phyloP scores from a whole-genome alignment of 2,888 invertebrate genomes.

The Drosophila kuntzei region DNA sequence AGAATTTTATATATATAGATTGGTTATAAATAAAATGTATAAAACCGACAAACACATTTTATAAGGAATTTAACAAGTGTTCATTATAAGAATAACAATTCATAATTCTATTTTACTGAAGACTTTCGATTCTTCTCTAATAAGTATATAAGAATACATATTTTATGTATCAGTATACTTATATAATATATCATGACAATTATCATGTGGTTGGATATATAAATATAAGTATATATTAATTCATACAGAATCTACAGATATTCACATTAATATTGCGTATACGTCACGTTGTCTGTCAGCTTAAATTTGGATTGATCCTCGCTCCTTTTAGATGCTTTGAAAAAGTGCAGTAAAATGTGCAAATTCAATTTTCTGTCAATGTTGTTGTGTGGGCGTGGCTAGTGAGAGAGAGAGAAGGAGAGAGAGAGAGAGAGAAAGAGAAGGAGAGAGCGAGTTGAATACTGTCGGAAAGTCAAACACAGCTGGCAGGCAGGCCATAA shows the following conservation, averaged over 20 bases:
- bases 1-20: no score
- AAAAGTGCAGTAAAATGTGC: constrained; percentile 76
- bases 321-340: constrained; percentile 30
- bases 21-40: no score
- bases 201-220: no score
- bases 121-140: no score
- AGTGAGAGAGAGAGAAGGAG: not conserved
- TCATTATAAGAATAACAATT: no score
- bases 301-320: constrained; percentile 36
- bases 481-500: constrained; percentile 62
- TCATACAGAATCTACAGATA: not conserved
- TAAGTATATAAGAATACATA: no score
- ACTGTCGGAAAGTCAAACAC: constrained; percentile 55
- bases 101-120: no score
- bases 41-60: no score
- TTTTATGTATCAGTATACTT: no score
- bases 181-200: no score
- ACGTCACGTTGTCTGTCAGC: constrained; percentile 59
- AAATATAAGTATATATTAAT: not conserved
- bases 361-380: constrained; percentile 77
- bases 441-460: constrained; percentile 8
- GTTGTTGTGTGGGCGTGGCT: constrained; percentile 40
- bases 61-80: no score
- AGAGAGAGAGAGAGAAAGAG: not conserved
- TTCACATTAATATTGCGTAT: constrained; percentile 34